Evolutionary conservation across 2,888 invertebrate genomes (phyloP), one percentile per base, ranked within the genome.

Genomic region (Catocala sponsa): DNA sequence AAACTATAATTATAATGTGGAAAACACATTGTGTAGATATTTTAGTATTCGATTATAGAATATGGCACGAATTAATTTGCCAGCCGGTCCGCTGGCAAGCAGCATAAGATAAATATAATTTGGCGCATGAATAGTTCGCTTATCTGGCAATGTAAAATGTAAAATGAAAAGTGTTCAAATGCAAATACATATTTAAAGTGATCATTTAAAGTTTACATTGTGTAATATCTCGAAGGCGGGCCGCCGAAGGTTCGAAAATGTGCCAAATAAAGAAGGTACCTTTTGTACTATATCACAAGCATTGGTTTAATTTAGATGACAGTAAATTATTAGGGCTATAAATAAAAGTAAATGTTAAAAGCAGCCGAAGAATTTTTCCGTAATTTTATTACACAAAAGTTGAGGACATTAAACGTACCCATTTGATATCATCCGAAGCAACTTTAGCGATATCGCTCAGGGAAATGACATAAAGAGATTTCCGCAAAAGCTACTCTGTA

Each of bases 291-390:
- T 82, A 84, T 84, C 84, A 84, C 78, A 76, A 84, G 83, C 86
- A 85, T 83, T 84, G 86, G 84, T 86, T 88, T 86, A 86, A 85
- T 86, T 87, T 83, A 77, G 78, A 78, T 80, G 89, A 88, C 88
- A 88, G 86, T 88, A 89, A 92, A 90, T 91, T 92, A 92, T 91
- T 87, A 84, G 75, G 84, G 85, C 74, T 81, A 91, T 91, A 92
- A 92, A 92, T 91, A 91, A 90, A 86, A 87, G 86, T 87, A 90
- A 91, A 91, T 90, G 90, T 91, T 87, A 86, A 84, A 88, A 91
- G 84, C 85, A 88, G 85, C 83, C 81, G 75, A 84, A 87, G 88
- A 87, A 85, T 91, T 90, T 91, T 91, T 87, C 81, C 85, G 86
- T 90, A 90, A 90, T 91, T 91, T 91, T 91, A 91, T 91, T 90